Conservation (phyloP, 2,888 invertebrate species). For the Girardia tigrina region DNA sequence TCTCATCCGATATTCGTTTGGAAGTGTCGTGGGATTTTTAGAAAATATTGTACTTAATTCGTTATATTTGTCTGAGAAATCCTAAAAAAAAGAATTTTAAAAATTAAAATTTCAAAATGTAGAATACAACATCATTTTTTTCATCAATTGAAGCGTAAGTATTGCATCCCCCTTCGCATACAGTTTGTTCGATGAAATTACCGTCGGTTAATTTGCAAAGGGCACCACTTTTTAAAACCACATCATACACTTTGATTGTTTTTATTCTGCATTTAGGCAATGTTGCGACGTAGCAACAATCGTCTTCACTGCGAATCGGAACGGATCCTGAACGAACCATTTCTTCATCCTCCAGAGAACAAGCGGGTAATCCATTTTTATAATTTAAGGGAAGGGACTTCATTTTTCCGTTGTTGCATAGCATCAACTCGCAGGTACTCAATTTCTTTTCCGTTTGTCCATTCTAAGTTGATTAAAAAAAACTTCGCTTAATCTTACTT, state of each 20-base stretch:
- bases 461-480: no score
- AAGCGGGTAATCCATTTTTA: neutral
- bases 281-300: neutral
- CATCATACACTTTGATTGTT: neutral
- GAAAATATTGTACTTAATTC: neutral
- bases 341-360: neutral
- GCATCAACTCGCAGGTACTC: neutral
- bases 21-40: neutral
- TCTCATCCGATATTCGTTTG: neutral
- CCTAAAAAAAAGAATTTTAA: neutral
- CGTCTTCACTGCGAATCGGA: neutral
- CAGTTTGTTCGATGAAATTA: neutral
- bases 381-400: neutral
- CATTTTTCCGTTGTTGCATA: neutral
- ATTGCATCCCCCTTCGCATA: neutral
- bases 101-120: neutral
- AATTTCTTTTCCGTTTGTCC: neutral
- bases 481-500: no score
- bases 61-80: no score
- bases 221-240: neutral
- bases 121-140: neutral
- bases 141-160: neutral
- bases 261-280: neutral
- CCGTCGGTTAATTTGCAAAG: neutral
- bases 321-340: neutral